These are phyloP conservation scores for Xylophagus ater DNA, from an alignment of 2,888 invertebrate species.

Conservation along the genomic window DNA sequence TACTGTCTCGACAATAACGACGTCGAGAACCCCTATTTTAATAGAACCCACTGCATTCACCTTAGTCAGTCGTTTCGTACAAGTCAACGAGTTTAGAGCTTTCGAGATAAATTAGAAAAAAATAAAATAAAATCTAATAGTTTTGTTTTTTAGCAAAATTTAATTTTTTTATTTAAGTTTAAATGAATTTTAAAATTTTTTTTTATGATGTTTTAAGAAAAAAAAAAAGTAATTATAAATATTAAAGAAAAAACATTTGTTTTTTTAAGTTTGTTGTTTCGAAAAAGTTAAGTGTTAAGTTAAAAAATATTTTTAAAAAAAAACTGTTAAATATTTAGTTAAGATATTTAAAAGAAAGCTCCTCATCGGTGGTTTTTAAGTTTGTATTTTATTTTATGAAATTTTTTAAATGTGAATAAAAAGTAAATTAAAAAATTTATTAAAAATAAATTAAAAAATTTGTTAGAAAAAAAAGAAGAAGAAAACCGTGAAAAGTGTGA, in stretches of 20 bases:
- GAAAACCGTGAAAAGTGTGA: no score
- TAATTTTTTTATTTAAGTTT: neutral
- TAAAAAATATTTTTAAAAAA: no score
- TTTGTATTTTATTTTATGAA: no score
- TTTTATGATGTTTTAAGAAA: neutral
- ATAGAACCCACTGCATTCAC: slow-evolving; percentile 13
- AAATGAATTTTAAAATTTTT: neutral
- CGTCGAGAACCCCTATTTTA: slow-evolving; percentile 9
- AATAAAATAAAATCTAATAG: neutral
- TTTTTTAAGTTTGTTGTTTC: neutral
- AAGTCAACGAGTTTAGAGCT: slow-evolving; percentile 13
- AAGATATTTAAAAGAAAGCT: no score
- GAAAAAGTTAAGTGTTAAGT: no score
- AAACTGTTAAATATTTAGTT: no score
- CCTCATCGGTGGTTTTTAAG: no score
- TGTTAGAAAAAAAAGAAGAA: no score
- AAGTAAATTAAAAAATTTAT: no score
- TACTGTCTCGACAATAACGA: neutral
- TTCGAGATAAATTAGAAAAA: neutral
- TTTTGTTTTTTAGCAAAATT: neutral
- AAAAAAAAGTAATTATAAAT: neutral
- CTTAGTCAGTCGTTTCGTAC: slow-evolving; percentile 17
- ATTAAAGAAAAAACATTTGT: neutral
- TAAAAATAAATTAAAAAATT: no score
- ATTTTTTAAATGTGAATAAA: no score